Conservation (phyloP, 2,113 vertebrate genomes). For the Paratilapia polleni region DNA sequence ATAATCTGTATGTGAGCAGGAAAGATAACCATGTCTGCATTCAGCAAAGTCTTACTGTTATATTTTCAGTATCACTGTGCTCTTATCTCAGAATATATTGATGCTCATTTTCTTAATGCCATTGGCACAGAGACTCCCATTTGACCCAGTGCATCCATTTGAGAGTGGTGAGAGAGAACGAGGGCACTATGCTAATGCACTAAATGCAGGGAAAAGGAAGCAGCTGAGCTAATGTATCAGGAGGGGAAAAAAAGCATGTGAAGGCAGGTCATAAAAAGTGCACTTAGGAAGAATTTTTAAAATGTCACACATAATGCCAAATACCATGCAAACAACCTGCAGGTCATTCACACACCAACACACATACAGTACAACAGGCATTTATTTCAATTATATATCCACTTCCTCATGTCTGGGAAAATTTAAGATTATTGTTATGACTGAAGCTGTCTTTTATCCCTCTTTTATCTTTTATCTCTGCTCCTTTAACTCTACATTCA, state of each 20-base stretch:
- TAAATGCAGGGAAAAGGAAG: constrained; percentile 15
- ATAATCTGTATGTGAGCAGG: background rate
- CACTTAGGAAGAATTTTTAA: constrained; percentile 35
- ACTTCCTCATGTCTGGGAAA: background rate
- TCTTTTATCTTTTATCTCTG: background rate
- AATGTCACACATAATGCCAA: constrained; percentile 40
- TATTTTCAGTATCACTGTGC: background rate
- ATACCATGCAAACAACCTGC: background rate
- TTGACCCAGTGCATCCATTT: constrained; percentile 26
- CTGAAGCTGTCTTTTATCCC: constrained; percentile 1
- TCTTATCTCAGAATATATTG: background rate
- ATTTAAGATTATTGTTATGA: background rate
- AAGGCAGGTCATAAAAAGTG: constrained; percentile 30
- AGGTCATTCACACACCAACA: constrained; percentile 19
- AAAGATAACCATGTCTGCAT: background rate
- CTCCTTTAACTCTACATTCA: background rate
- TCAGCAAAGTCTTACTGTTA: background rate
- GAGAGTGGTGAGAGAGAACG: constrained; percentile 28
- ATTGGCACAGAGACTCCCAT: constrained; percentile 9
- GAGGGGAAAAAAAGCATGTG: background rate
- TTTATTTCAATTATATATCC: background rate
- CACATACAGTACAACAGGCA: background rate
- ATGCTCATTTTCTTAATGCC: constrained; percentile 24
- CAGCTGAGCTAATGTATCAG: constrained; percentile 33
- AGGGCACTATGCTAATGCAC: constrained; percentile 26